Evolutionary conservation across 1,140 invertebrate genomes (phyloP), one percentile per base, ranked within the genome.

Genomic region (Lepidostoma basale): DNA sequence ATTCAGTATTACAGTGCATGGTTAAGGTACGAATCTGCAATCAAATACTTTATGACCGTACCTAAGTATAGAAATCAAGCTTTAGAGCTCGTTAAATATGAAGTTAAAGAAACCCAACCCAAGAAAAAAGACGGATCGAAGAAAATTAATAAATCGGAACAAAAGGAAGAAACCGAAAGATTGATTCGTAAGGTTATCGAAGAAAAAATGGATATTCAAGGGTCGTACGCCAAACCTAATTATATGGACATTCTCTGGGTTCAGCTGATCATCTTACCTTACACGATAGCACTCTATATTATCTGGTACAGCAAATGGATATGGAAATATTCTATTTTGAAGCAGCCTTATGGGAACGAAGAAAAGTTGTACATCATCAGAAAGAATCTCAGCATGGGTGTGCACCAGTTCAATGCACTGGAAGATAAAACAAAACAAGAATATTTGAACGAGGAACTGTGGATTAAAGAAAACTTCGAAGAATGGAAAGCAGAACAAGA

Each of bases 151-250:
- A 91, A 93, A 79, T 81, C 88, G 5, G 90, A 89, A 76, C 85
- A 88, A 70, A 93, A 94, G 79, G 89, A 93, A 75, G 93, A 96
- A 80, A 84, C 85, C 44, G 87, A 90, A 68, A 80, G 78, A 36
- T 83, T 94, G 23, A 90, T 96, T 59, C 85, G 89, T 73, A 85
- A 88, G 78, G 89, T 96, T 9, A 89, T 96, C 64, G 92, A 93
- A 81, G 89, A 94, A 72, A 95, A 95, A 75, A 93, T 96, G 88
- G 92, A 95, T 77, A 94, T 96, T 28, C 89, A 92, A 76, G 94
- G 94, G 3, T 92, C 92, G 5, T 96, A 95, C 80, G 90, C 91
- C 0, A 94, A 93, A 76, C 93, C 92, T 5, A 87, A 86, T 60
- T 76, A 91, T 3, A 82, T 80, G 26, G 89, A 96, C 79, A 87